A percentile compares a stretch with the other conserved stretches of the same genome.
phyloP scores from a whole-genome alignment of 2,797 vertebrate species.

The Geotria australis region DNA sequence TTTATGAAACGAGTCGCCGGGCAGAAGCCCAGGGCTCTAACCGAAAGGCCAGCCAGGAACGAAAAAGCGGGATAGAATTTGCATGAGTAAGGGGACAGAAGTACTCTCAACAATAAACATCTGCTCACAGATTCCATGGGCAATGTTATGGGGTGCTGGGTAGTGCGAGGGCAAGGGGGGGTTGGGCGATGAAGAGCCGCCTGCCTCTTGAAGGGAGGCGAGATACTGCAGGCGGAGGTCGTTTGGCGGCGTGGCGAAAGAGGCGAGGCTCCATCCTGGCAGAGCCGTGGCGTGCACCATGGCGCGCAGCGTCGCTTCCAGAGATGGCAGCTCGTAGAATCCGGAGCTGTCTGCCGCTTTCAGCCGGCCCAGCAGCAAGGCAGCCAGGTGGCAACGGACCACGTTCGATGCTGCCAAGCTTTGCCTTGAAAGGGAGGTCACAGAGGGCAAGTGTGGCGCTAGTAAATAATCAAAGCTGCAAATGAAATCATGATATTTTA shows the following conservation, averaged over 20 bases:
- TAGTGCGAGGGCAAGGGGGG: too few relatives aligned
- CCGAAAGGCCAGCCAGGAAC: too few relatives aligned
- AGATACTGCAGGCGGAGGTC: constrained; percentile 52
- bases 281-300: constrained; percentile 50
- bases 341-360: constrained; percentile 49
- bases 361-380: constrained; percentile 50
- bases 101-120: too few relatives aligned
- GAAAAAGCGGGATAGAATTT: too few relatives aligned
- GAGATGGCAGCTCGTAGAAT: constrained; percentile 74
- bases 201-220: constrained; percentile 53
- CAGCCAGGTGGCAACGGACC: constrained; percentile 47
- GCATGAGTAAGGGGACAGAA: too few relatives aligned
- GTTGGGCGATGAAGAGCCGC: constrained; percentile 1
- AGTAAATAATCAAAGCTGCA: too few relatives aligned
- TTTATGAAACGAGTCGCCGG: too few relatives aligned
- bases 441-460: background rate
- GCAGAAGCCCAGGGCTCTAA: too few relatives aligned
- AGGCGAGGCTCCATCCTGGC: constrained; percentile 51
- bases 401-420: constrained; percentile 27
- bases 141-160: too few relatives aligned
- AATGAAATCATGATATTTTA: too few relatives aligned
- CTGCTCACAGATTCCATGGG: too few relatives aligned
- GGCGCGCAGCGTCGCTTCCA: constrained; percentile 50
- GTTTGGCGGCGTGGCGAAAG: constrained; percentile 16
- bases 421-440: constrained; percentile 14